A percentile compares a stretch with the other conserved stretches of the same genome.
Evolutionary conservation across 2,888 invertebrate genomes (phyloP).

Genomic region (Papilio gigon): DNA sequence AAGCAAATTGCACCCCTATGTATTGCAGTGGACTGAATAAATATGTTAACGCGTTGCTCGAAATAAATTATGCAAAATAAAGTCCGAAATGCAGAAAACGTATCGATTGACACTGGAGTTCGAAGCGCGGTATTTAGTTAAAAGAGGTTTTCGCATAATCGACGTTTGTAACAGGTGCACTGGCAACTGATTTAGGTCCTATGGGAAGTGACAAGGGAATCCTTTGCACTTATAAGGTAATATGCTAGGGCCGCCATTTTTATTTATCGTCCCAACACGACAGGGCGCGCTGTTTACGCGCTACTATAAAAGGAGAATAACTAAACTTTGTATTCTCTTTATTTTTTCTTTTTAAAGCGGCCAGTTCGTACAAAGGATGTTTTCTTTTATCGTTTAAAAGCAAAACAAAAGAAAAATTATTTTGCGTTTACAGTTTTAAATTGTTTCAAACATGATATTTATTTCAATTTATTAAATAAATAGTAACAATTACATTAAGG

Average conservation of each 20-base stretch:
- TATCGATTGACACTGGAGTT: slow-evolving; percentile 45
- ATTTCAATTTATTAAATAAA: neutral
- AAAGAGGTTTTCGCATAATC: slow-evolving; percentile 79
- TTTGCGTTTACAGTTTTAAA: slow-evolving; percentile 37
- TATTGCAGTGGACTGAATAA: slow-evolving; percentile 5
- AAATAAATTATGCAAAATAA: slow-evolving; percentile 26
- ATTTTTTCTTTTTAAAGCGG: slow-evolving; percentile 31
- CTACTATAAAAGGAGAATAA: slow-evolving; percentile 42
- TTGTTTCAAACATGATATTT: neutral
- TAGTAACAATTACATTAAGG: too few relatives aligned
- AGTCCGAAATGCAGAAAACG: slow-evolving; percentile 43
- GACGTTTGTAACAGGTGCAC: slow-evolving; percentile 79
- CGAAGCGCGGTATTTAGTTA: slow-evolving; percentile 50
- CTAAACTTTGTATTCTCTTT: slow-evolving; percentile 38
- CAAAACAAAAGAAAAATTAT: slow-evolving; percentile 19
- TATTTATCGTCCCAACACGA: slow-evolving; percentile 67
- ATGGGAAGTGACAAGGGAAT: slow-evolving; percentile 68
- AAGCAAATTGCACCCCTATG: slow-evolving; percentile 5
- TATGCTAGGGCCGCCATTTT: slow-evolving; percentile 67
- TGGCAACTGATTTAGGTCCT: slow-evolving; percentile 78
- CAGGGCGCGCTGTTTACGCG: slow-evolving; percentile 51
- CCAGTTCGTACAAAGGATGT: slow-evolving; percentile 13
- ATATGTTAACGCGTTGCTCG: slow-evolving; percentile 14
- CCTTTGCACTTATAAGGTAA: slow-evolving; percentile 72
- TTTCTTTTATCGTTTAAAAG: slow-evolving; percentile 4